Evolutionary conservation across 1,140 invertebrate genomes (phyloP), one percentile per base, ranked within the genome.

Genomic region (Macrosteles quadrilineatus): DNA sequence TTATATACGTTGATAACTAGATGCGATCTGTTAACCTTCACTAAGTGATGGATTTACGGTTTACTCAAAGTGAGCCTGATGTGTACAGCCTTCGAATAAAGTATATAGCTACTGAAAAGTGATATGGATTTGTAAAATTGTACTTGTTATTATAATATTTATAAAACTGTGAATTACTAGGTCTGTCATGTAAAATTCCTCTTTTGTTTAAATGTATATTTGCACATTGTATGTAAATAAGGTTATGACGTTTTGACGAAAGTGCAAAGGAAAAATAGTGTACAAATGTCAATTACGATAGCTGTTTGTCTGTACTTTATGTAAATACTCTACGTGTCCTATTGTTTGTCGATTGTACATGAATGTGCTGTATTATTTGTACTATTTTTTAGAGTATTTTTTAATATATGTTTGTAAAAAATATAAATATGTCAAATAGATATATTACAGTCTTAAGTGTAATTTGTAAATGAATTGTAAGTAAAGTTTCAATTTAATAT

Each of bases 231-330:
- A 76, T 72, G 74, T 67, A 69, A 62, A 50, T 75, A 72, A 68
- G 43, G 57, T 69, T 74, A 76, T 69, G 57, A 71, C 69, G 72
- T 76, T 75, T 74, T 76, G 72, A 74, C 75, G 72, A n/a, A 30
- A 70, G 57, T 69, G 71, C 67, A 70, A 72, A 50, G 71, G 68
- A 74, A 72, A 72, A 74, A 57, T 77, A 78, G 75, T 83, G 81
- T 83, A 83, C 80, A 82, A 82, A 82, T 71, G 82, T 83, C 82
- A 83, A 83, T 83, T 83, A 81, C 73, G 76, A 64, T 55, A 47
- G 17, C 66, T 76, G 76, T 72, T 77, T 74, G 67, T 77, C 77
- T 80, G 81, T 79, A 82, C 82, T 82, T 82, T 83, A 82, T 83
- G 81, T 83, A 83, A 77, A 82, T 82, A 82, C 77, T 81, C 80